These are phyloP conservation scores for Caenorhabditis imperialis DNA, from an alignment of 2,888 invertebrate species.

Conservation along the genomic window DNA sequence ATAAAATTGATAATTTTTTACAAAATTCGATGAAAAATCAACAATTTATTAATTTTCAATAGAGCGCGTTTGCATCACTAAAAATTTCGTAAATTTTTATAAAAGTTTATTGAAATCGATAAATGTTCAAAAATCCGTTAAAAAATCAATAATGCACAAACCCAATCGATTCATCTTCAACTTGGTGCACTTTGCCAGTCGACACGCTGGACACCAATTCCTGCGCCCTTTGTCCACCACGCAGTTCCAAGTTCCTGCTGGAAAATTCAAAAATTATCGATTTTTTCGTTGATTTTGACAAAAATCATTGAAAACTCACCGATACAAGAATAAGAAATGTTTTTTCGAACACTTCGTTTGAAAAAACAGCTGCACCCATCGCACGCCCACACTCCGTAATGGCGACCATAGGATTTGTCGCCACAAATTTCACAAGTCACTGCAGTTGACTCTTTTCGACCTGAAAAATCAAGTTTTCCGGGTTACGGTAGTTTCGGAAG, in stretches of 20 bases:
- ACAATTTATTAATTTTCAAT: too few species aligned
- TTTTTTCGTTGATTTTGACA: neutral
- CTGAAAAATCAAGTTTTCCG: too few species aligned
- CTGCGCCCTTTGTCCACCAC: slow-evolving; percentile 87
- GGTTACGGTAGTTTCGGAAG: neutral
- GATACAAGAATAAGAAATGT: slow-evolving; percentile 60
- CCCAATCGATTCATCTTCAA: slow-evolving; percentile 87
- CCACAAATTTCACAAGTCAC: slow-evolving; percentile 85
- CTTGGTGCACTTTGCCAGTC: slow-evolving; percentile 86
- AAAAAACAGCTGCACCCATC: slow-evolving; percentile 93
- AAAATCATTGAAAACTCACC: slow-evolving; percentile 35
- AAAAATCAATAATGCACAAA: slow-evolving; percentile 78
- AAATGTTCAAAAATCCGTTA: too few species aligned
- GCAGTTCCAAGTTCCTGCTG: slow-evolving; percentile 85
- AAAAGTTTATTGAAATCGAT: too few species aligned
- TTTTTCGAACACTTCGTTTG: slow-evolving; percentile 83
- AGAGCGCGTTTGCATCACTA: too few species aligned
- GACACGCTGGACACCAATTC: slow-evolving; percentile 91
- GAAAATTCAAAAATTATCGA: slow-evolving; percentile 10
- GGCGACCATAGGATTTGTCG: slow-evolving; percentile 84
- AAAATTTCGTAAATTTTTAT: too few species aligned
- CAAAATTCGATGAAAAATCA: too few species aligned
- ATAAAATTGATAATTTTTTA: too few species aligned
- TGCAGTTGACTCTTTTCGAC: slow-evolving; percentile 42
- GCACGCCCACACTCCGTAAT: slow-evolving; percentile 87